Percentiles rank a stretch among this genome's conserved stretches.
Evolutionary conservation across 2,888 invertebrate species (phyloP).

Genomic region (Polietes domitor): DNA sequence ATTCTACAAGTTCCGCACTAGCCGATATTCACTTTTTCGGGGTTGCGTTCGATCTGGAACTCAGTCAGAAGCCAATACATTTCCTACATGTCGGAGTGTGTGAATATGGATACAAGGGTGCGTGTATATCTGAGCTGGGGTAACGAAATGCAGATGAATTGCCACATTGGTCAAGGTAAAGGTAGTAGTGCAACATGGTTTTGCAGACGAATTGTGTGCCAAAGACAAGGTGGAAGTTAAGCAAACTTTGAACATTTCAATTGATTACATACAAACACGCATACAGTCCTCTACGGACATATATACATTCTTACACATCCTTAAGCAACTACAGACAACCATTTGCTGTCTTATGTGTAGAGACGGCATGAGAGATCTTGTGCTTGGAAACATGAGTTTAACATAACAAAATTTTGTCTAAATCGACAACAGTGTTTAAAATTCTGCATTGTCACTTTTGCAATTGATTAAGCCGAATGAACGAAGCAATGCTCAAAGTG

Average conservation of each 20-base stretch:
- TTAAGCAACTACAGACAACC: not conserved
- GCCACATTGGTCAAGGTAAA: not conserved
- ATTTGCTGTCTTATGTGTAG: not conserved
- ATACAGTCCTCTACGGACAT: not conserved
- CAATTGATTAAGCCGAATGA: slow-evolving; percentile 44
- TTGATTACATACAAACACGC: slow-evolving; percentile 29
- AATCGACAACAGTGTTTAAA: slow-evolving; percentile 48
- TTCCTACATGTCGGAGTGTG: not conserved
- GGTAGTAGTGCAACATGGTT: not conserved
- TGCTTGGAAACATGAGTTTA: not conserved
- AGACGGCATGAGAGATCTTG: not conserved
- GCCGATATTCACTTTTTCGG: not conserved
- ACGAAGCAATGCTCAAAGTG: not conserved
- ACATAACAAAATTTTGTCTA: not conserved
- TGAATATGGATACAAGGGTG: not conserved
- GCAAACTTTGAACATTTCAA: slow-evolving; percentile 56
- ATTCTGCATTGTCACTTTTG: slow-evolving; percentile 61
- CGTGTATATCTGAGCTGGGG: not conserved
- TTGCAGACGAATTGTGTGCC: not conserved
- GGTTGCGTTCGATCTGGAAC: not conserved
- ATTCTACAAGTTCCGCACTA: slow-evolving; percentile 20
- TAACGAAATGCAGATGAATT: not conserved
- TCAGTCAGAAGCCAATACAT: not conserved
- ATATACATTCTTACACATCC: not conserved
- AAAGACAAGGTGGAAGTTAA: slow-evolving; percentile 48